A percentile compares a stretch with the other conserved stretches of the same genome.
phyloP scores from a whole-genome alignment of 1,140 invertebrate species.

The Drosophila navojoa region DNA sequence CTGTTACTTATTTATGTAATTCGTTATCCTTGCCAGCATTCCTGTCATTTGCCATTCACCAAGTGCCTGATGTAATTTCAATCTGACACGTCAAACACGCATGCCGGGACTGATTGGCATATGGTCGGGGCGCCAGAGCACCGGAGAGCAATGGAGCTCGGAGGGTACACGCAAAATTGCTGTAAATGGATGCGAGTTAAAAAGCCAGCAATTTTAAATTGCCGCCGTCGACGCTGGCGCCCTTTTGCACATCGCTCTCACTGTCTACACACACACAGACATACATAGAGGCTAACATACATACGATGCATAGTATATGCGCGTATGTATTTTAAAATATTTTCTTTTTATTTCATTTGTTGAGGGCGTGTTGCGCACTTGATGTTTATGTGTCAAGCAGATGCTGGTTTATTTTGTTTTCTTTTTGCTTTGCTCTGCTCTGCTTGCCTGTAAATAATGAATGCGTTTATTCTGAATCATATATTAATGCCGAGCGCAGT shows the following conservation, averaged over 20 bases:
- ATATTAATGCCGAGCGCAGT: slow-evolving; percentile 62
- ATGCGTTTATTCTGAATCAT: slow-evolving; percentile 79
- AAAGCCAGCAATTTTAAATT: slow-evolving; percentile 82
- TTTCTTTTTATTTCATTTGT: slow-evolving; percentile 14
- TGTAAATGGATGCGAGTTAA: slow-evolving; percentile 82
- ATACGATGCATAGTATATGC: background rate
- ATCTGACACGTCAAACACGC: slow-evolving; percentile 71
- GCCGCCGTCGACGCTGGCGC: slow-evolving; percentile 65
- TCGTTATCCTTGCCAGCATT: slow-evolving; percentile 59
- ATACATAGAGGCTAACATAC: background rate
- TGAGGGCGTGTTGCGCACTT: slow-evolving; percentile 63
- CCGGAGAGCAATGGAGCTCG: background rate
- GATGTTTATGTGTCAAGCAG: slow-evolving; percentile 80
- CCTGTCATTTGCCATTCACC: slow-evolving; percentile 46
- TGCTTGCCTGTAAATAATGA: slow-evolving; percentile 71
- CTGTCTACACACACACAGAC: slow-evolving; percentile 5
- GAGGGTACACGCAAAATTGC: slow-evolving; percentile 67
- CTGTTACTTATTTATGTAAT: slow-evolving; percentile 69
- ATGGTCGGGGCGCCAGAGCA: background rate
- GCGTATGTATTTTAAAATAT: slow-evolving; percentile 3
- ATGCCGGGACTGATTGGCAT: background rate
- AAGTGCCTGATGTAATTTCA: slow-evolving; percentile 80
- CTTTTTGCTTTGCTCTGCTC: slow-evolving; percentile 25
- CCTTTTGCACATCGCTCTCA: slow-evolving; percentile 35
- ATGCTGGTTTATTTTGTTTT: slow-evolving; percentile 62